These are phyloP conservation scores for Noctuana brunneofusca DNA, from an alignment of 2,888 invertebrate species.

Conservation along the genomic window DNA sequence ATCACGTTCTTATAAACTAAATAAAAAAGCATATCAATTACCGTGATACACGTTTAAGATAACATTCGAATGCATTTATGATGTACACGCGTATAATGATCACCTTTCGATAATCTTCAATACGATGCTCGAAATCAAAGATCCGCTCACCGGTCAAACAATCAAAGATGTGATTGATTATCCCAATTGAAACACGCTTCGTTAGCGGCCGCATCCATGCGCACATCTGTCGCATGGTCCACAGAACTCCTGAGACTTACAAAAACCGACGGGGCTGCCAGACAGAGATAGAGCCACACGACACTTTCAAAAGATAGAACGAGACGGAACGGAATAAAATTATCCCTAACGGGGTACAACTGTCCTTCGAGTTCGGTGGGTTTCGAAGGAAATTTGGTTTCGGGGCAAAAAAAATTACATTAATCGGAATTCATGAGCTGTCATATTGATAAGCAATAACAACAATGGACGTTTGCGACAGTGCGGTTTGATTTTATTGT, in stretches of 20 bases:
- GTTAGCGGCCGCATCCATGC: conserved; percentile 77
- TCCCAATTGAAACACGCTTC: conserved; percentile 76
- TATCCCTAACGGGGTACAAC: conserved; percentile 57
- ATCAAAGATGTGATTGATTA: conserved; percentile 80
- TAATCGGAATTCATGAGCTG: conserved; percentile 39
- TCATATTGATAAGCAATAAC: conserved; percentile 32
- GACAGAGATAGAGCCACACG: conserved; percentile 59
- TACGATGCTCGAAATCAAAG: conserved; percentile 54
- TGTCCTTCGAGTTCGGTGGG: conserved; percentile 60
- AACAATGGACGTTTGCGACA: conserved; percentile 17
- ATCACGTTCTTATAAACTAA: background rate
- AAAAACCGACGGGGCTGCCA: conserved; percentile 69
- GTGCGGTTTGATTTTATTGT: conserved; percentile 2
- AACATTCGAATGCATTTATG: conserved; percentile 23
- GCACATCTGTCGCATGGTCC: conserved; percentile 80
- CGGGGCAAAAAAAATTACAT: conserved; percentile 38
- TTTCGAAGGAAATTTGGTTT: conserved; percentile 50
- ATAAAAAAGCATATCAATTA: conserved; percentile 16
- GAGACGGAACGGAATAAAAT: conserved; percentile 57
- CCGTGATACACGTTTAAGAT: conserved; percentile 21
- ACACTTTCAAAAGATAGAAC: conserved; percentile 45
- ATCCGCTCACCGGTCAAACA: conserved; percentile 67
- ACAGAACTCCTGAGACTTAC: conserved; percentile 73
- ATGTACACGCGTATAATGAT: conserved; percentile 32
- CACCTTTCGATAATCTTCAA: conserved; percentile 35